Evolutionary conservation across 2,113 vertebrate species (phyloP).

Genomic region (Labeo catla): DNA sequence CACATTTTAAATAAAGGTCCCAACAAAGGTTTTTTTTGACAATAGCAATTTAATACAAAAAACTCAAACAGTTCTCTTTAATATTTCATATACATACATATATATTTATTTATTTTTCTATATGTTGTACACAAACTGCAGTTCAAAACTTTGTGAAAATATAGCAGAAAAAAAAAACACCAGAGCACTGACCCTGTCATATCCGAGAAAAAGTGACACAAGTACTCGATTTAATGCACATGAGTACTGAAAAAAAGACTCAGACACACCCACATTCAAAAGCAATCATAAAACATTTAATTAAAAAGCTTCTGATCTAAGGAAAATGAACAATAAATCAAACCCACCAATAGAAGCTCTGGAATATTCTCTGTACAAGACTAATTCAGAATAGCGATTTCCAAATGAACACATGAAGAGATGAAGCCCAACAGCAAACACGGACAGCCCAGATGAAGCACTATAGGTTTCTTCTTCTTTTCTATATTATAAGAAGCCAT

Average conservation of each 20-base stretch:
- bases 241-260: conserved; percentile 26
- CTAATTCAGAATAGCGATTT: background rate
- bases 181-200: conserved; percentile 47
- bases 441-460: background rate
- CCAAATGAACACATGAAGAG: background rate
- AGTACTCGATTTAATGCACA: background rate
- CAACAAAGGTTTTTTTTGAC: conserved; percentile 50
- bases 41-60: conserved; percentile 82
- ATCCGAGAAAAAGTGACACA: conserved; percentile 1
- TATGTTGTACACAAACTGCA: conserved; percentile 69
- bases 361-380: background rate
- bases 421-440: background rate
- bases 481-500: conserved; percentile 57
- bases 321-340: conserved; percentile 41
- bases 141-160: conserved; percentile 67
- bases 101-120: conserved; percentile 75
- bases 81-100: conserved; percentile 77
- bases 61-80: conserved; percentile 67
- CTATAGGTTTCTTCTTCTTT: conserved; percentile 16
- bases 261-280: conserved; percentile 52
- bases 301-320: conserved; percentile 26
- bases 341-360: background rate
- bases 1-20: background rate
- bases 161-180: conserved; percentile 50
- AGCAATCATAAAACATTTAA: conserved; percentile 30